phyloP scores from a whole-genome alignment of 1,140 invertebrate genomes.

The Drosophila rhopaloa region DNA sequence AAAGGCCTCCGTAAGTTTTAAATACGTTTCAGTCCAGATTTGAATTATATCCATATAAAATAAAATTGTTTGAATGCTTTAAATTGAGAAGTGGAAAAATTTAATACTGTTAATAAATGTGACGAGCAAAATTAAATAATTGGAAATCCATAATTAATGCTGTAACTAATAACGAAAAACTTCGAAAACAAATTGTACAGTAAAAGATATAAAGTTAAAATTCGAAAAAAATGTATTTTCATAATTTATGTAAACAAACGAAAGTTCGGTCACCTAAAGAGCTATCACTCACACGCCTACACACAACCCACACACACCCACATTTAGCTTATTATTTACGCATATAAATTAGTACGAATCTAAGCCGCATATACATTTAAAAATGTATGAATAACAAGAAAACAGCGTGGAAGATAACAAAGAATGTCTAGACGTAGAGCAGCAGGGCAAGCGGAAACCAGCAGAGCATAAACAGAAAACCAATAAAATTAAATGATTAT shows the following conservation, averaged over 20 bases:
- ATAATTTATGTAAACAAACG: constrained; percentile 75
- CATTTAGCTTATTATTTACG: constrained; percentile 70
- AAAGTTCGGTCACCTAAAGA: constrained; percentile 55
- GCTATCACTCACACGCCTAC: constrained; percentile 29
- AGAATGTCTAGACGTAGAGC: constrained; percentile 50
- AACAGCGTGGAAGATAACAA: constrained; percentile 42
- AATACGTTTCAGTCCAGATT: constrained; percentile 55
- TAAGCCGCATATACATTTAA: constrained; percentile 71
- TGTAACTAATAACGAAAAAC: constrained; percentile 46
- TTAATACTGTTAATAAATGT: constrained; percentile 69
- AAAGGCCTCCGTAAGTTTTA: constrained; percentile 65
- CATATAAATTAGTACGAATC: constrained; percentile 65
- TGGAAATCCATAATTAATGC: constrained; percentile 40
- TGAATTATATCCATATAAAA: constrained; percentile 42
- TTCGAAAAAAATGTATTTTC: constrained; percentile 81
- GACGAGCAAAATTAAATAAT: constrained; percentile 71
- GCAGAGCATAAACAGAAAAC: constrained; percentile 35
- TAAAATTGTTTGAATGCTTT: constrained; percentile 66
- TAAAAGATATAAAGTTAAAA: constrained; percentile 68
- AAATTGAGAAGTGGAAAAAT: constrained; percentile 42
- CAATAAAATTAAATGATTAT: constrained; percentile 71
- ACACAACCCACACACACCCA: constrained; percentile 23
- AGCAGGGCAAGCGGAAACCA: constrained; percentile 39
- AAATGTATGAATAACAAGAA: constrained; percentile 59
- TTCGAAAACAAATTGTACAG: constrained; percentile 64